Base-by-base conservation (phyloP, 2,888 invertebrate species). In the Andrena bicolor region DNA sequence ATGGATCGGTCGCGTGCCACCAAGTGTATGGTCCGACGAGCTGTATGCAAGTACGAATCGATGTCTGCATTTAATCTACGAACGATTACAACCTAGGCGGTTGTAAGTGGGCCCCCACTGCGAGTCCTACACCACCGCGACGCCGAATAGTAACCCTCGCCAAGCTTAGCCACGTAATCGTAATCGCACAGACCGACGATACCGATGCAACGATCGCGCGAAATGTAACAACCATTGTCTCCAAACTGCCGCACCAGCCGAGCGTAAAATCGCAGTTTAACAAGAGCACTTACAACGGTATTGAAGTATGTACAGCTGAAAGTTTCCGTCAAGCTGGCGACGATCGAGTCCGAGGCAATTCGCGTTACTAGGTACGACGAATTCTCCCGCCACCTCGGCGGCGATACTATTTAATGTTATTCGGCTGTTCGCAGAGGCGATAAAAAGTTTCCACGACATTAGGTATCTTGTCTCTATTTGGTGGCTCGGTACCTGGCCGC, bases 1-100 rank as follows among this genome's bases (percentile, higher is more conserved):
- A 91, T 91, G 91, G 90, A 90, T 90, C 88, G 92, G 91, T 90
- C 91, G 91, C 91, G 91, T 92, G 93, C 91, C 92, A 79, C 83
- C 83, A 69, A 83, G 83, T 82, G 81, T 86, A 82, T 79, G 79
- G 81, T 72, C 66, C 82, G 76, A 56, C 68, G 85, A 77, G 65
- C 70, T 75, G 71, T 82, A 78, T 76, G 82, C 85, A 85, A 88
- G 86, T 88, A 79, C 76, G 77, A 81, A 80, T 70, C 80, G 66
- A 58, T 75, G 79, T 76, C 81, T 68, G 84, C 85, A 60, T 86
- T 86, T 80, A 76, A 76, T 77, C 78, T 82, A 51, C 32, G 20
- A 51, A 56, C 85, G 88, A 87, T 87, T 87, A 87, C 88, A 86
- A 76, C 64, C 80, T 7, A 48, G 60, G 41, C 61, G 63, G 78